phyloP scores from a whole-genome alignment of 2,888 invertebrate genomes.

The Drosophila affinis region DNA sequence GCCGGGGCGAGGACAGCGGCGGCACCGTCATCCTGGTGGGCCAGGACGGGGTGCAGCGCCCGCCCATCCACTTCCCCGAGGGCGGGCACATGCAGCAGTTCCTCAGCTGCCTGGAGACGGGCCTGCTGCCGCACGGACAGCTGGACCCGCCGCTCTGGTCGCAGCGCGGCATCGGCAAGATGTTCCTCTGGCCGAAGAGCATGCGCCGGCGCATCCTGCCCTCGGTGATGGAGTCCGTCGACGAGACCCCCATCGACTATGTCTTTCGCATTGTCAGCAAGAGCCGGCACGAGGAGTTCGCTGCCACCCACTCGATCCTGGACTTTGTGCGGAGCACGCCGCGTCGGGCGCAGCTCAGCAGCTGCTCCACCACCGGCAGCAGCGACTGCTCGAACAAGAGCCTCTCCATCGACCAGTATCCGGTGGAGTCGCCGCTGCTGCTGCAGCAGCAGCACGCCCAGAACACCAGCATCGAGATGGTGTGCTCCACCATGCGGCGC shows the following conservation, averaged over 20 bases:
- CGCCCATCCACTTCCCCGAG: constrained; percentile 96
- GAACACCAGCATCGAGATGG: constrained; percentile 88
- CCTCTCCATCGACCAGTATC: constrained; percentile 84
- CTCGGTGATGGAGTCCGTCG: constrained; percentile 86
- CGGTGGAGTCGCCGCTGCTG: constrained; percentile 77
- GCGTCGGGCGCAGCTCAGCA: constrained; percentile 85
- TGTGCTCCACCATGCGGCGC: constrained; percentile 97
- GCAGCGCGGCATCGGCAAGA: constrained; percentile 90
- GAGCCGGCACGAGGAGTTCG: constrained; percentile 88
- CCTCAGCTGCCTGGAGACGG: constrained; percentile 94
- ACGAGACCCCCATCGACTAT: constrained; percentile 89
- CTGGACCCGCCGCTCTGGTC: constrained; percentile 97
- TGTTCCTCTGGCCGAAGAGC: constrained; percentile 86
- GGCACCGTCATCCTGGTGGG: constrained; percentile 96
- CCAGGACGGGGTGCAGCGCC: constrained; percentile 96
- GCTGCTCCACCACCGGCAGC: constrained; percentile 87
- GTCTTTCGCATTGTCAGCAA: constrained; percentile 95
- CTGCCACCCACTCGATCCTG: constrained; percentile 88
- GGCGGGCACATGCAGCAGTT: constrained; percentile 95
- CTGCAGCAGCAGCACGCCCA: constrained; percentile 83
- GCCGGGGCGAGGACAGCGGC: constrained; percentile 89
- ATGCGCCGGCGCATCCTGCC: constrained; percentile 88
- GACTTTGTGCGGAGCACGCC: constrained; percentile 85
- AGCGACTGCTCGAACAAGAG: constrained; percentile 87
- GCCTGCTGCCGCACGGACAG: constrained; percentile 93